Evolutionary conservation across 1,140 invertebrate species (phyloP), one percentile per base, ranked within the genome.

Genomic region (Aphis craccivora): DNA sequence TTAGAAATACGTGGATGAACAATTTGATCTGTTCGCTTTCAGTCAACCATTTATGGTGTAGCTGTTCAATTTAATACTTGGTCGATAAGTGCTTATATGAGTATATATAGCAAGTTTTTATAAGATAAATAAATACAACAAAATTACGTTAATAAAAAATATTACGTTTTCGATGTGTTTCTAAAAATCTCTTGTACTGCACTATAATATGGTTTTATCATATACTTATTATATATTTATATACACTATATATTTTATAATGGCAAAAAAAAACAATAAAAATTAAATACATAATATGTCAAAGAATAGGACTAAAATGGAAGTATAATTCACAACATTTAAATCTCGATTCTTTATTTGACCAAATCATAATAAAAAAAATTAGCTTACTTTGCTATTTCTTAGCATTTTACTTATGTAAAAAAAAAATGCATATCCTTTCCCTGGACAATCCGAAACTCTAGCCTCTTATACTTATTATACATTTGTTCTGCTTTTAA

Each of bases 1-100:
- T 86, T 86, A 86, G 83, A 14, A 87, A 87, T 87, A 86, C 83
- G 83, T 25, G 37, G 40, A 25, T n/a, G 40, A 43, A 30, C 43
- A 48, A 45, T 87, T 45, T 30, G 84, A 87, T 87, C 48, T 14
- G 84, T n/a, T 87, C 43, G 9, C 40, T n/a, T 11, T 14, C 43
- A 43, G 84, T 87, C 30, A 45, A 87, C 37, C 43, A 45, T 45
- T 87, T 87, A 87, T 87, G 40, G 22, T 25, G 43, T 45, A 48
- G 25, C 40, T 48, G 40, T 87, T 87, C 84, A 87, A 87, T 48
- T 87, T 87, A 87, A 87, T 87, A 87, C 84, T 45, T 30, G 40
- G 11, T 25, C 2, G 40, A 9, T 45, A 87, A 87, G 84, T 87
- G 43, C 84, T 87, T 87, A 40, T 53, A 53, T 53, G 53, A 76